Base-by-base conservation (phyloP, 1,140 invertebrate genomes). In the Rhagoletis pomonella region DNA sequence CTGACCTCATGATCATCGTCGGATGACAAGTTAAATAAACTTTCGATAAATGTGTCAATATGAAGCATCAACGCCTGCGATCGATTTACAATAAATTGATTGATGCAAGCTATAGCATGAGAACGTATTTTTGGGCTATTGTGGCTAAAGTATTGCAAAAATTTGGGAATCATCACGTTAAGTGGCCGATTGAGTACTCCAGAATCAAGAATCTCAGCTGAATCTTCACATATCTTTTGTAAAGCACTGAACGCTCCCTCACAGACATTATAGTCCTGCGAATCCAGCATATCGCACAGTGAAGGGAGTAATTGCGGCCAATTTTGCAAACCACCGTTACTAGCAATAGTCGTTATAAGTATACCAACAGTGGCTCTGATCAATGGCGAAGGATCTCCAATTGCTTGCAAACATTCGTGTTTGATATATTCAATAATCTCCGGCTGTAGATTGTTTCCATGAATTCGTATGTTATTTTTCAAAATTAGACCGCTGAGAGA, bases 171-270 rank as follows among this genome's bases (percentile, higher is more conserved):
- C 87, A 99, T 95, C 90, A 99, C 95, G 94, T 99, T 98, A 5
- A 99, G 94, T 4, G 99, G 98, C 89, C 97, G 94, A 93, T 98
- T 97, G n/a, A 97, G 93, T 47, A 96, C 96, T 93, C 99, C 98
- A 88, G 96, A 97, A 92, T 99, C 98, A 77, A 99, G 94, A 87
- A 97, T 94, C 90, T 99, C 99, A 0, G 98, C 96, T 29, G 98
- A 99, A 94, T 99, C 99, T 95, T 99, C 99, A 94, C 99, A 99
- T 47, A 99, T 99, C 94, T 99, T 99, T 93, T 99, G 98, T 86
- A 99, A 93, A 4, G 99, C 98, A 90, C 99, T 98, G 94, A 99
- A 99, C 58, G 99, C 97, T 90, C 99, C 99, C 95, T 99, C 98
- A 94, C 98, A 98, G 88, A 98, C 96, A 95, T 98, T 98, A 90